Percentiles rank a stretch among this genome's conserved stretches.
These are phyloP conservation scores for Pangasianodon gigas DNA, from an alignment of 2,113 vertebrate genomes.

Conservation along the genomic window DNA sequence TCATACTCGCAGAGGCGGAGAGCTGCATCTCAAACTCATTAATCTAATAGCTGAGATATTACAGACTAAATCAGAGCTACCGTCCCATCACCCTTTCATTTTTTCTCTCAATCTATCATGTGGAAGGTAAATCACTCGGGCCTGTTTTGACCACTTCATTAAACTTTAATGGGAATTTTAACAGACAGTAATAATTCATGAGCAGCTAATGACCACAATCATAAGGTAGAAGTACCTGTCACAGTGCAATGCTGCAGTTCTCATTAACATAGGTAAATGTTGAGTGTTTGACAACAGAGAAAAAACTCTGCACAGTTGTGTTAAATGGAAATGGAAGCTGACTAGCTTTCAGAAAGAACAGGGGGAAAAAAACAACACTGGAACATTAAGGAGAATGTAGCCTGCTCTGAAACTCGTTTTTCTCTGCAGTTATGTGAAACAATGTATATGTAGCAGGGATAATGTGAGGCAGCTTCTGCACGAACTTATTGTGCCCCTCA, in stretches of 20 bases:
- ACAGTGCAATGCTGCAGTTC: conserved; percentile 50
- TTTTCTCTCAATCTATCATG: conserved; percentile 45
- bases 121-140: conserved; percentile 57
- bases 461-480: conserved; percentile 24
- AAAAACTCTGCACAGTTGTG: conserved; percentile 55
- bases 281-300: conserved; percentile 52
- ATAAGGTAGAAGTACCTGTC: conserved; percentile 44
- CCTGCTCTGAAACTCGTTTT: conserved; percentile 37
- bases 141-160: conserved; percentile 55
- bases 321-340: conserved; percentile 1
- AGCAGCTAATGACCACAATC: conserved; percentile 48
- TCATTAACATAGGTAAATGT: conserved; percentile 48
- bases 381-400: background rate
- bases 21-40: conserved; percentile 51
- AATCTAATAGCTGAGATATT: conserved; percentile 53
- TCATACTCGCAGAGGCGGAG: conserved; percentile 41
- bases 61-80: conserved; percentile 41
- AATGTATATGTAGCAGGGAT: conserved; percentile 37
- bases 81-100: conserved; percentile 37
- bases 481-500: background rate
- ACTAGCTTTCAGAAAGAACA: conserved; percentile 18
- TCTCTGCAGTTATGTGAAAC: conserved; percentile 42
- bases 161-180: conserved; percentile 58
- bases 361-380: background rate
- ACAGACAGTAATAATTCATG: conserved; percentile 52